phyloP scores from a whole-genome alignment of 2,888 invertebrate genomes.

The Cryptus armator region DNA sequence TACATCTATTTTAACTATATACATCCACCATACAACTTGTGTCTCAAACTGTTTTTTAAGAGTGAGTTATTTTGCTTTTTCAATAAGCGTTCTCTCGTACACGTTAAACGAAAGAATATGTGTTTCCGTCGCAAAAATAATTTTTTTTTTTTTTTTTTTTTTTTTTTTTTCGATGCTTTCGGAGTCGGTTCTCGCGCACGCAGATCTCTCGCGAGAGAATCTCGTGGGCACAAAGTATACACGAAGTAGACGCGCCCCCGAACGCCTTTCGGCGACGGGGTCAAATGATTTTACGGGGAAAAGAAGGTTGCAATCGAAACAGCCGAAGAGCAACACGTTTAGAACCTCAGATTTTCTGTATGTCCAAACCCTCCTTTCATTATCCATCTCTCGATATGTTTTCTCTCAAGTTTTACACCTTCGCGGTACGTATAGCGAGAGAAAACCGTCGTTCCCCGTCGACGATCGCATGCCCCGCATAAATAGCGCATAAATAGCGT shows the following conservation, averaged over 20 bases:
- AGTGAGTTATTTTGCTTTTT: slow-evolving; percentile 58
- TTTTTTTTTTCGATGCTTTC: background rate
- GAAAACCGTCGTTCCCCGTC: slow-evolving; percentile 49
- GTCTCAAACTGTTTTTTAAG: no score
- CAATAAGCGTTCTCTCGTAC: background rate
- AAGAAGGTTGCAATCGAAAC: background rate
- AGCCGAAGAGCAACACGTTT: no score
- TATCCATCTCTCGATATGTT: slow-evolving; percentile 1
- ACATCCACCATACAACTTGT: background rate
- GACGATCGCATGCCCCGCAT: slow-evolving; percentile 70
- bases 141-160: background rate
- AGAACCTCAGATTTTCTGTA: no score
- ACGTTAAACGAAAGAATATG: slow-evolving; percentile 24
- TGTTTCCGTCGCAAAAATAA: background rate
- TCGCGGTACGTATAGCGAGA: background rate
- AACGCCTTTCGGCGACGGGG: slow-evolving; percentile 10
- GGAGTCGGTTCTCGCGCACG: background rate
- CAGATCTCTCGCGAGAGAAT: no score
- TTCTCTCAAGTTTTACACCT: slow-evolving; percentile 13
- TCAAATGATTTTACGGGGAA: slow-evolving; percentile 29
- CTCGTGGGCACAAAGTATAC: no score
- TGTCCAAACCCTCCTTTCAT: background rate
- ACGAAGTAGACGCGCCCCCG: background rate
- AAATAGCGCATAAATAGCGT: slow-evolving; percentile 71
- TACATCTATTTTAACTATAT: slow-evolving; percentile 53